Base-by-base conservation (phyloP, 1,140 invertebrate genomes). In the Xylocopa sonorina region DNA sequence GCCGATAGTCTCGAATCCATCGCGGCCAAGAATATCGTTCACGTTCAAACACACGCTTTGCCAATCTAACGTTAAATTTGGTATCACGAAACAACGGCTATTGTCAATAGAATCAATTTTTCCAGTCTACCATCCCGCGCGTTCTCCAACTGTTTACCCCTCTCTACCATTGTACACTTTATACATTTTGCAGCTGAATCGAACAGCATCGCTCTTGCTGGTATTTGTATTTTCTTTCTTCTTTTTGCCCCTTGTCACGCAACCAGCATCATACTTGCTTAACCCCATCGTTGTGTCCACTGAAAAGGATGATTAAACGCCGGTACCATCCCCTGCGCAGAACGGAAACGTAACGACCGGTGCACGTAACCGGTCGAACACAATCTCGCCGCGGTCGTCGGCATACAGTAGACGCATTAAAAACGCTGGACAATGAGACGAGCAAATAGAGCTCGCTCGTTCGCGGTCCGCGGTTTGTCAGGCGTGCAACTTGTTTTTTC, bases 271-370 rank as follows among this genome's bases (percentile, higher is more conserved):
- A 48, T 78, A 63, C 78, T 88, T 82, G 76, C 79, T 83, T 84
- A 87, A 86, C 72, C 82, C 80, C 83, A 83, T 80, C 82, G 79
- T 84, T 86, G 81, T 83, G 77, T 76, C 51, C 51, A n/a, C n/a
- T 62, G 87, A 86, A 90, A 89, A 87, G 86, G 84, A 90, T 89
- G 89, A 90, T 90, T 82, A 85, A 90, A 89, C 80, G 83, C 83
- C 55, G 84, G 83, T 80, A 81, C 67, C 74, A 60, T 60, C 78
- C 43, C 29, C 63, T 1, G 63, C 48, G 21, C 32, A 3, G 14
- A 4, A 1, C 43, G 55, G 27, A 76, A 74, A 81, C 74, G 69
- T 66, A 69, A 63, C n/a, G n/a, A n/a, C n/a, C n/a, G 41, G 50
- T 63, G 63, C 71, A 79, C 81, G 78, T 74, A 69, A 57, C 63